Base-by-base conservation (phyloP, 2,113 vertebrate genomes). In the Sitta europaea region DNA sequence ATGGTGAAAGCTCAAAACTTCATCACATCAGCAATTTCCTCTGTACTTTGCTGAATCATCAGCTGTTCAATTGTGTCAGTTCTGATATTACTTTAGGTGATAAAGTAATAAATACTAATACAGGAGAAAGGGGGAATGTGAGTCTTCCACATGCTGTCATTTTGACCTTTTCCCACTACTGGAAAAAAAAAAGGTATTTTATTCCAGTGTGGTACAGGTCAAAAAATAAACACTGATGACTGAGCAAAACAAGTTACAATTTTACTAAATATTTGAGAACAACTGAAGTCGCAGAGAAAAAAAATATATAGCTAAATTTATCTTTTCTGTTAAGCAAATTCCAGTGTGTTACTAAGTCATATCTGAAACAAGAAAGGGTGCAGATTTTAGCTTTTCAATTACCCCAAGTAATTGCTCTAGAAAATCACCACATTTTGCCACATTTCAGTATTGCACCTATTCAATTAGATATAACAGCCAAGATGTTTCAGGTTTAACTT, bases 81-180 rank as follows among this genome's bases (percentile, higher is more conserved):
- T 79, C 74, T 78, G 74, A 48, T 48, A 71, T 25, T 62, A 61
- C n/a, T 76, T 91, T 36, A 57, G 20, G 43, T 72, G 43, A 71
- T 54, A 90, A 88, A 71, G 29, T 74, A 93, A 87, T 71, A 74
- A 71, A 87, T 21, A 88, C 50, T 31, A 77, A 67, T 20, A 67
- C 5, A 17, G 9, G 21, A 67, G 11, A 23, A 25, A 81, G 18
- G 5, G 2, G 10, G 12, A 62, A 70, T 19, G 8, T 5, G 22
- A 65, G 19, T 59, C 55, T 58, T 71, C 40, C 74, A 38, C 27
- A 48, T 6, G 13, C 8, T 33, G 83, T 91, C 80, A 47, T 63
- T 68, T 65, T 68, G 27, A 79, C n/a, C 14, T 91, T 73, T 65
- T 61, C 51, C 31, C 24, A 67, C 48, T 35, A 77, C 0, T 18